phyloP scores from a whole-genome alignment of 2,113 vertebrate species.

The Orycteropus afer region DNA sequence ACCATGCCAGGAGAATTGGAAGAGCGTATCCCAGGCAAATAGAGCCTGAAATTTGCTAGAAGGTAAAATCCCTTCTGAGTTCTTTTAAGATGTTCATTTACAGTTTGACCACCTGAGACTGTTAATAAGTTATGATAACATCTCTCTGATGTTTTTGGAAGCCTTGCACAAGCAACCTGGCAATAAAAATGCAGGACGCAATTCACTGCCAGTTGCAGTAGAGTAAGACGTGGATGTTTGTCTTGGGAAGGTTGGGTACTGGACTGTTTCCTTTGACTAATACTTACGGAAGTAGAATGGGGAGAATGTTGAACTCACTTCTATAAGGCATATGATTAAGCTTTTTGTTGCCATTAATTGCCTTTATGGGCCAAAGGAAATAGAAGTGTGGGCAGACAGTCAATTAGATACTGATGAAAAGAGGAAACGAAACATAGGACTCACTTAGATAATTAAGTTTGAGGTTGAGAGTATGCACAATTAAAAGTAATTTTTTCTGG shows the following conservation, averaged over 20 bases:
- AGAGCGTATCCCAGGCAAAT: background rate
- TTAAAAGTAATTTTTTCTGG: slow-evolving; percentile 51
- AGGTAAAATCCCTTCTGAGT: slow-evolving; percentile 11
- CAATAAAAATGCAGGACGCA: background rate
- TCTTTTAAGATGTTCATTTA: slow-evolving; percentile 16
- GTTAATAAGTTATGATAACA: background rate
- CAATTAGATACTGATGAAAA: slow-evolving; percentile 47
- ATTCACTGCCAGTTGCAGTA: background rate
- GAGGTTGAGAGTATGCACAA: slow-evolving; percentile 48
- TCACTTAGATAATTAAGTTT: slow-evolving; percentile 33
- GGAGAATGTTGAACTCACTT: slow-evolving; percentile 29
- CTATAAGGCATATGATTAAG: slow-evolving; percentile 35
- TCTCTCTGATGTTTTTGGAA: background rate
- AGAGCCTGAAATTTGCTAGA: slow-evolving; percentile 27
- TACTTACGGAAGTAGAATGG: slow-evolving; percentile 35
- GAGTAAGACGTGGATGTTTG: slow-evolving; percentile 14
- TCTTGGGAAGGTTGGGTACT: slow-evolving; percentile 40
- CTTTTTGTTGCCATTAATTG: slow-evolving; percentile 57
- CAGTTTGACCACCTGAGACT: background rate
- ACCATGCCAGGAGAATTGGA: background rate
- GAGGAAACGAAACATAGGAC: slow-evolving; percentile 44
- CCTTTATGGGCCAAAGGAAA: slow-evolving; percentile 15
- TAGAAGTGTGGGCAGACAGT: slow-evolving; percentile 29
- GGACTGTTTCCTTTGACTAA: slow-evolving; percentile 11
- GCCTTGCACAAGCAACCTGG: background rate